phyloP scores from a whole-genome alignment of 2,888 invertebrate species.

The Plutella xylostella region DNA sequence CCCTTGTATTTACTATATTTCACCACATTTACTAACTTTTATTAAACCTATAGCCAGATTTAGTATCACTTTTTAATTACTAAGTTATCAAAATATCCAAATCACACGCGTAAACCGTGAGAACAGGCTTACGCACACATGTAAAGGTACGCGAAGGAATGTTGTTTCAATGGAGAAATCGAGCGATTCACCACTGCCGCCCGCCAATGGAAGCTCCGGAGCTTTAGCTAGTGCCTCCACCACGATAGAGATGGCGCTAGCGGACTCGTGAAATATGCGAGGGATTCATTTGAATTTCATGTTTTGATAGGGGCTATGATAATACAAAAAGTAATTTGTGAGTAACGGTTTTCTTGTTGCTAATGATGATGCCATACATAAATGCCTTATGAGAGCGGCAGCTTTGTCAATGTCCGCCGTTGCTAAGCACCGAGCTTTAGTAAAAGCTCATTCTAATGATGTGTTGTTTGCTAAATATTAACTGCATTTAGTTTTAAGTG shows the following conservation, averaged over 20 bases:
- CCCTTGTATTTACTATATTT: conserved; percentile 20
- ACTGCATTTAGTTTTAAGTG: no score
- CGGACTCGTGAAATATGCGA: no score
- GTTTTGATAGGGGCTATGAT: neutral
- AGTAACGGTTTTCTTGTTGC: neutral
- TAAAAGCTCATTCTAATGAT: no score
- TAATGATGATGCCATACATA: neutral
- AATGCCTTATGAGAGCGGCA: neutral
- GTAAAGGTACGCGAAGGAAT: conserved; percentile 61
- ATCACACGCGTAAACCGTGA: conserved; percentile 32
- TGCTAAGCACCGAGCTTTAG: conserved; percentile 4
- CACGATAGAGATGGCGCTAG: conserved; percentile 48
- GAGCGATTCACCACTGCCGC: conserved; percentile 51
- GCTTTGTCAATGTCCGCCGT: neutral
- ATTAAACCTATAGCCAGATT: neutral
- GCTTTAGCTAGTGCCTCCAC: conserved; percentile 43
- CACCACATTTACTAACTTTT: neutral
- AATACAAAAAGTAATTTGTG: neutral
- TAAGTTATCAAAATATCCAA: neutral
- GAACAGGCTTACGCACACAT: conserved; percentile 56
- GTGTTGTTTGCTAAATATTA: no score
- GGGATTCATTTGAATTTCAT: conserved; percentile 27
- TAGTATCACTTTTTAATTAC: neutral
- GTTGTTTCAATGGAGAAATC: conserved; percentile 69
- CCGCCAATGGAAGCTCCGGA: conserved; percentile 37